Conservation (phyloP, 2,797 vertebrate species). For the Trachops cirrhosus region DNA sequence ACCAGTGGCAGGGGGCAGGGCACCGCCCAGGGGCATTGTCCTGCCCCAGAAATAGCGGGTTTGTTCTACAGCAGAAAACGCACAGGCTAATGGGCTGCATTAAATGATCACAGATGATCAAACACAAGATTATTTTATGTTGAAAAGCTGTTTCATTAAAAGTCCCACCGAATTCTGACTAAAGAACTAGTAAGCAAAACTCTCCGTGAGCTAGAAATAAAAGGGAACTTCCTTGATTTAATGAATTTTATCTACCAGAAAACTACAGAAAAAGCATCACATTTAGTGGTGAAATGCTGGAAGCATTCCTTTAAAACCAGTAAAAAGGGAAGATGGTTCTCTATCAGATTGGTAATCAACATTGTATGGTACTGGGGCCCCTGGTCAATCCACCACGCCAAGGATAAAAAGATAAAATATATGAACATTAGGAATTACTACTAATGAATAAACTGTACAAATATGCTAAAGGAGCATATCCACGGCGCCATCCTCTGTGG, state of each 20-base stretch:
- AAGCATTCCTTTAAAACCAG: background rate
- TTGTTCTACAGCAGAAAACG: background rate
- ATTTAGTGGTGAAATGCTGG: background rate
- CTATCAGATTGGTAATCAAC: background rate
- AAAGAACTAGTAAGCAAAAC: background rate
- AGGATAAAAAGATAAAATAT: background rate
- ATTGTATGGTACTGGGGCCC: background rate
- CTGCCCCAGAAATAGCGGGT: rapidly evolving
- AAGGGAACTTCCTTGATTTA: background rate
- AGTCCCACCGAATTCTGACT: background rate
- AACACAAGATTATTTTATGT: background rate
- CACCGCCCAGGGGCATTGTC: too few species aligned
- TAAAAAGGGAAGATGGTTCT: background rate
- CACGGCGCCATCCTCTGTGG: background rate
- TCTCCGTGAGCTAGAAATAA: background rate
- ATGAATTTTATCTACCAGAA: background rate
- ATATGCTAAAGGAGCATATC: background rate
- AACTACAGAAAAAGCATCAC: background rate
- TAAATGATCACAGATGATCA: background rate
- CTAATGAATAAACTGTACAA: background rate
- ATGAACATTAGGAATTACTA: background rate
- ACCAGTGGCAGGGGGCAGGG: too few species aligned
- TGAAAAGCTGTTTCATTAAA: background rate
- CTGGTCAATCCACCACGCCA: background rate
- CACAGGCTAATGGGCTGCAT: background rate